Percentiles rank a stretch among this genome's conserved stretches.
Evolutionary conservation across 1,140 invertebrate species (phyloP).

Genomic region (Leguminivora glycinivorella): DNA sequence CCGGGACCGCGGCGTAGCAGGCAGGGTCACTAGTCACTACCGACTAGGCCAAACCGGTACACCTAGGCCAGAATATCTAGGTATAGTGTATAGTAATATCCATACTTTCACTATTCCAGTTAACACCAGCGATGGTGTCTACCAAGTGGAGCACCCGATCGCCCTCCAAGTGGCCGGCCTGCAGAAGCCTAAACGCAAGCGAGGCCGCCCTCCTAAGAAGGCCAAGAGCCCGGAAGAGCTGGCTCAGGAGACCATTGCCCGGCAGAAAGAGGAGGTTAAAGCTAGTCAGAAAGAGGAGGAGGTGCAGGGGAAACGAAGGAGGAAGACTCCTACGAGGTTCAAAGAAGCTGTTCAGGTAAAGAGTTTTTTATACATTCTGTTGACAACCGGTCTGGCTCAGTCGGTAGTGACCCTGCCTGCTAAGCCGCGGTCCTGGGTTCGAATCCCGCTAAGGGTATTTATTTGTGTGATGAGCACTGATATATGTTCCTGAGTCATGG

Average conservation of each 20-base stretch:
- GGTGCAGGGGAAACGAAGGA: slow-evolving; percentile 78
- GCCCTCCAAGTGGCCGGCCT: slow-evolving; percentile 81
- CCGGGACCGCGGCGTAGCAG: too few relatives aligned
- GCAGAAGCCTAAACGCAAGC: slow-evolving; percentile 83
- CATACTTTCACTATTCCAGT: slow-evolving; percentile 40
- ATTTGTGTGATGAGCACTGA: too few relatives aligned
- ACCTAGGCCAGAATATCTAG: too few relatives aligned
- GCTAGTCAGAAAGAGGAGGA: slow-evolving; percentile 63
- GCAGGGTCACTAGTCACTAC: too few relatives aligned
- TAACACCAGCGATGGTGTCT: slow-evolving; percentile 46
- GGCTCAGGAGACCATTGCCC: slow-evolving; percentile 48
- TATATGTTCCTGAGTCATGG: too few relatives aligned
- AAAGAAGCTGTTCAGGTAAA: slow-evolving; percentile 83
- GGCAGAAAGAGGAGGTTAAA: slow-evolving; percentile 52
- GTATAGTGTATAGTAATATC: too few relatives aligned
- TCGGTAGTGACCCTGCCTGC: too few relatives aligned
- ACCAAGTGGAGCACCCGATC: slow-evolving; percentile 62
- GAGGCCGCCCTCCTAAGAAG: slow-evolving; percentile 85
- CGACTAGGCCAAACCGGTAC: too few relatives aligned
- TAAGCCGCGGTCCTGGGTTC: too few relatives aligned
- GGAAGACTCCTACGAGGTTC: slow-evolving; percentile 84
- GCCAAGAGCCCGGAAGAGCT: slow-evolving; percentile 77
- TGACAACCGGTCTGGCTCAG: too few relatives aligned
- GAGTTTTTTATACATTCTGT: slow-evolving; percentile 28
- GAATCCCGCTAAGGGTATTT: too few relatives aligned